Conservation (phyloP, 2,888 invertebrate species). For the Eristalis pertinax region DNA sequence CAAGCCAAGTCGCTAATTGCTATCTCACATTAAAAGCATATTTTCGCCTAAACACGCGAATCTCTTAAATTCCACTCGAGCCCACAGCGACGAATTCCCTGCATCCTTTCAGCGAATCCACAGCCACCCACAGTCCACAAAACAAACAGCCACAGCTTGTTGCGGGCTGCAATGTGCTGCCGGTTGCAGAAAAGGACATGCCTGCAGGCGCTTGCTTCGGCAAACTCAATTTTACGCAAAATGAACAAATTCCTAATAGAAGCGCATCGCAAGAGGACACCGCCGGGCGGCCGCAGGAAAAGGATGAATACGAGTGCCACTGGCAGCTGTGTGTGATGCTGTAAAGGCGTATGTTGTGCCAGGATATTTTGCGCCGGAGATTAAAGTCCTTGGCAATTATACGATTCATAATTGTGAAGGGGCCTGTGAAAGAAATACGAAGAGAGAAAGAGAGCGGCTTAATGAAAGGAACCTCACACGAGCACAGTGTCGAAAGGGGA, state of each 20-base stretch:
- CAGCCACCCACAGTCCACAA: not conserved
- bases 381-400: slow-evolving; percentile 51
- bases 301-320: not conserved
- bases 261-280: slow-evolving; percentile 19
- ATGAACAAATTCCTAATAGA: slow-evolving; percentile 75
- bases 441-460: not conserved
- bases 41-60: slow-evolving; percentile 15
- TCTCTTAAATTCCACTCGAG: slow-evolving; percentile 25
- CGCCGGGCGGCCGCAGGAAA: not conserved
- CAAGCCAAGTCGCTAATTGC: not conserved
- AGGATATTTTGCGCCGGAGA: slow-evolving; percentile 36
- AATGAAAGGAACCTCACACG: not conserved
- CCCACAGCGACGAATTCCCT: not conserved
- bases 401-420: slow-evolving; percentile 32
- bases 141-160: not conserved
- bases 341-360: slow-evolving; percentile 5
- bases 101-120: slow-evolving; percentile 10
- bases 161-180: not conserved
- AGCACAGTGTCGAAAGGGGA: not conserved
- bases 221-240: slow-evolving; percentile 79
- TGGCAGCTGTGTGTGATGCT: not conserved
- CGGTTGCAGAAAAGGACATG: slow-evolving; percentile 5
- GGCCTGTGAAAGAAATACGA: not conserved
- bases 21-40: slow-evolving; percentile 30
- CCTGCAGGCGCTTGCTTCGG: slow-evolving; percentile 60